Base-by-base conservation (phyloP, 2,113 vertebrate species). In the Melanocharis versteri region DNA sequence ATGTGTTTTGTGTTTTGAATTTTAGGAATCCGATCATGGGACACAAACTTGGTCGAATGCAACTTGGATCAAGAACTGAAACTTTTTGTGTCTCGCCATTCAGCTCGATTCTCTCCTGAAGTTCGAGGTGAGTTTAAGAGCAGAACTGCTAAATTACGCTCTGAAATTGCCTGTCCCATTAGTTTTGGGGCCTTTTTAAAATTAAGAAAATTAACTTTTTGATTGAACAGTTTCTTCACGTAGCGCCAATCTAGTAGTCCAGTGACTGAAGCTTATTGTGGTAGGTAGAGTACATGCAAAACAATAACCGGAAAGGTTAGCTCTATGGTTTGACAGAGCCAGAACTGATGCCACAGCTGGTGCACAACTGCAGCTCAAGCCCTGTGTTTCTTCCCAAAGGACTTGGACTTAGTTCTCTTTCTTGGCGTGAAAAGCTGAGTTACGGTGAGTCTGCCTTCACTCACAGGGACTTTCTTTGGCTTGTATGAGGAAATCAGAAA, bases 11-110 rank as follows among this genome's bases (percentile, higher is more conserved):
- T 91, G 6, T 95, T 69, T 95, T 95, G 62, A 87, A 95, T 97
- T 97, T 37, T 93, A 99, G 99, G 99, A 87, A 99, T 99, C 90
- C 99, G 99, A 73, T 99, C 99, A 93, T 99, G 99, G 99, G 99
- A 99, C 98, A 99, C 99, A 94, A 99, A 99, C 96, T 98, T 99
- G 69, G 97, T 99, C 5, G 98, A 99, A 94, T 99, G 99, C 97
- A 99, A 99, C 98, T 97, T 99, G 98, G 99, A 99, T 97, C 99
- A 99, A 97, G 99, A 99, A 91, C 98, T 99, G 76, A 99, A 99
- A 92, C 99, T 99, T 83, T 99, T 99, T 87, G 99, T 99, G 72
- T 99, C 99, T 87, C 98, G 99, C 94, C 99, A 99, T 97, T 99
- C 99, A 7, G 99, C 99, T 78, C 98, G 99, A 88, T 99, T 99